Evolutionary conservation across 2,113 vertebrate species (phyloP).

Genomic region (Actenoides hombroni): DNA sequence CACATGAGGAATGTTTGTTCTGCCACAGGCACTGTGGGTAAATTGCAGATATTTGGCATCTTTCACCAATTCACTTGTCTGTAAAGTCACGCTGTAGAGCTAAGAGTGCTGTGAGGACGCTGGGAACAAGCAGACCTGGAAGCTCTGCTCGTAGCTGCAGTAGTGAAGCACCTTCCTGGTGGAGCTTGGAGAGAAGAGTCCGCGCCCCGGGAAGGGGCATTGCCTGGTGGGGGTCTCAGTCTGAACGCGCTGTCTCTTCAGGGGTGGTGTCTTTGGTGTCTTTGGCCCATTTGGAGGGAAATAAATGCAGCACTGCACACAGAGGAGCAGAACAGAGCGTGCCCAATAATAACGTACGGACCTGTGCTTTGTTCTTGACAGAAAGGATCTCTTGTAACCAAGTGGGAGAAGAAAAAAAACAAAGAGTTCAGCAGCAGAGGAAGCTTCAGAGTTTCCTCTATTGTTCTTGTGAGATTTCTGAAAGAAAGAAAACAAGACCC

Average conservation of each 20-base stretch:
- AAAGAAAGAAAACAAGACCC: neutral
- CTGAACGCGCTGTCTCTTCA: neutral
- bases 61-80: neutral
- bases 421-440: neutral
- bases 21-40: neutral
- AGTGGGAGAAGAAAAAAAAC: neutral
- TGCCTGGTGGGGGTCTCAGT: neutral
- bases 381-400: neutral
- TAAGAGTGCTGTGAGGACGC: neutral
- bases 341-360: neutral
- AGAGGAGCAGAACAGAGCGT: neutral
- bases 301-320: neutral
- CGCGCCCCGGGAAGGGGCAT: neutral
- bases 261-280: neutral
- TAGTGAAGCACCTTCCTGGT: neutral
- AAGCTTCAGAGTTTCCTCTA: neutral
- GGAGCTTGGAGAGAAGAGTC: neutral
- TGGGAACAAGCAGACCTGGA: neutral
- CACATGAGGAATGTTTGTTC: accelerated
- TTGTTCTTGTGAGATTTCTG: neutral
- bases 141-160: neutral
- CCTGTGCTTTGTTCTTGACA: neutral
- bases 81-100: neutral
- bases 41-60: neutral
- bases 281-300: neutral